These are phyloP conservation scores for Drosophila cognata DNA, from an alignment of 2,888 invertebrate genomes.

Conservation along the genomic window DNA sequence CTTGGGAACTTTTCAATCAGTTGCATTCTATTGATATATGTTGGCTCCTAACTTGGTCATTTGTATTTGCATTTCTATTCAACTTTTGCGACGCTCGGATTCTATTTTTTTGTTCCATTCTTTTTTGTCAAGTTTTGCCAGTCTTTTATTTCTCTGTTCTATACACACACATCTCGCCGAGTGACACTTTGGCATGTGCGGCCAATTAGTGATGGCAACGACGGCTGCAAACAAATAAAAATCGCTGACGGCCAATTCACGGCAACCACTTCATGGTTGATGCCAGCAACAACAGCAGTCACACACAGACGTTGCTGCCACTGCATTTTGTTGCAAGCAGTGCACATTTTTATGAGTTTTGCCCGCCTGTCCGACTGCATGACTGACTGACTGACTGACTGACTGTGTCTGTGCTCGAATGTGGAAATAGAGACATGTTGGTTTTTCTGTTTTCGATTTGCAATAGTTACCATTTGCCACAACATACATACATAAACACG, in stretches of 20 bases:
- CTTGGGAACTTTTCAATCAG: conserved; percentile 5
- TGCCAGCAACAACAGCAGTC: conserved; percentile 19
- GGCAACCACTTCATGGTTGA: conserved; percentile 34
- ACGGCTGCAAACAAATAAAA: conserved; percentile 61
- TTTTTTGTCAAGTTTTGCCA: not conserved
- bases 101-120: not conserved
- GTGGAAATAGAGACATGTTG: conserved; percentile 80
- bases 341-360: conserved; percentile 78
- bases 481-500: conserved; percentile 15
- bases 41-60: not conserved
- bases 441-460: conserved; percentile 75
- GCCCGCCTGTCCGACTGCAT: conserved; percentile 42
- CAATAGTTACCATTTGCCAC: conserved; percentile 64
- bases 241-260: conserved; percentile 68
- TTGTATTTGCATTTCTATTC: conserved; percentile 3
- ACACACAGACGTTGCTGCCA: conserved; percentile 37
- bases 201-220: conserved; percentile 73
- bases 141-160: not conserved
- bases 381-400: conserved; percentile 46
- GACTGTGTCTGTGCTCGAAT: conserved; percentile 55
- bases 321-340: conserved; percentile 75
- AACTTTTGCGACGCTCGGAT: conserved; percentile 3
- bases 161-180: conserved; percentile 4
- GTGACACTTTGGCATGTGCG: conserved; percentile 79
- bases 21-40: conserved; percentile 9